Conservation (phyloP, 2,888 invertebrate genomes). For the Thyatira batis region DNA sequence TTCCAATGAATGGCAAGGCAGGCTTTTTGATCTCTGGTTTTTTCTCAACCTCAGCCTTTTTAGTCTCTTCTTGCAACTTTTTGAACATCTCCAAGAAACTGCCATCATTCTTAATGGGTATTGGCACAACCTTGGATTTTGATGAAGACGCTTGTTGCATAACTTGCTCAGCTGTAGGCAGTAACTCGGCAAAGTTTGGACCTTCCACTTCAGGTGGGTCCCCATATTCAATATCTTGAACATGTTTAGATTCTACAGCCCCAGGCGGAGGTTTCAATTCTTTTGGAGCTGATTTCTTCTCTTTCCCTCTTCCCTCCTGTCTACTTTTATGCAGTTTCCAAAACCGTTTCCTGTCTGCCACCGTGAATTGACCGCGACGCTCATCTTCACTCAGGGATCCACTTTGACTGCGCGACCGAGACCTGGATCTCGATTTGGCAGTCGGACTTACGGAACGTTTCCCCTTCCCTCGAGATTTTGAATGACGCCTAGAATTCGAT, state of each 20-base stretch:
- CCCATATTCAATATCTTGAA: slow-evolving; percentile 69
- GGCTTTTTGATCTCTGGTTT: slow-evolving; percentile 72
- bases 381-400: slow-evolving; percentile 62
- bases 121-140: slow-evolving; percentile 78
- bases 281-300: slow-evolving; percentile 54
- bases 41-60: slow-evolving; percentile 68
- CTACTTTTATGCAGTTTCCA: slow-evolving; percentile 69
- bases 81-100: slow-evolving; percentile 96
- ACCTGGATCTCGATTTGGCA: slow-evolving; percentile 47
- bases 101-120: slow-evolving; percentile 93
- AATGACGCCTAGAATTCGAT: slow-evolving; percentile 42
- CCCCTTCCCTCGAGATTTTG: slow-evolving; percentile 45
- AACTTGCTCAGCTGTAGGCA: slow-evolving; percentile 53
- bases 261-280: slow-evolving; percentile 71
- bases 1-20: slow-evolving; percentile 84
- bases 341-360: slow-evolving; percentile 71
- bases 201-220: slow-evolving; percentile 75
- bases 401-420: slow-evolving; percentile 50
- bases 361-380: slow-evolving; percentile 74
- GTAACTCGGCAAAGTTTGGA: slow-evolving; percentile 70
- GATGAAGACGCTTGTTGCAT: slow-evolving; percentile 56
- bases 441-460: slow-evolving; percentile 36
- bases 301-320: slow-evolving; percentile 52
- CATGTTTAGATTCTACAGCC: slow-evolving; percentile 56
- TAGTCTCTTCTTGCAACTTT: slow-evolving; percentile 89